phyloP scores from a whole-genome alignment of 2,888 invertebrate genomes.

The Xanthostigma xanthostigma region DNA sequence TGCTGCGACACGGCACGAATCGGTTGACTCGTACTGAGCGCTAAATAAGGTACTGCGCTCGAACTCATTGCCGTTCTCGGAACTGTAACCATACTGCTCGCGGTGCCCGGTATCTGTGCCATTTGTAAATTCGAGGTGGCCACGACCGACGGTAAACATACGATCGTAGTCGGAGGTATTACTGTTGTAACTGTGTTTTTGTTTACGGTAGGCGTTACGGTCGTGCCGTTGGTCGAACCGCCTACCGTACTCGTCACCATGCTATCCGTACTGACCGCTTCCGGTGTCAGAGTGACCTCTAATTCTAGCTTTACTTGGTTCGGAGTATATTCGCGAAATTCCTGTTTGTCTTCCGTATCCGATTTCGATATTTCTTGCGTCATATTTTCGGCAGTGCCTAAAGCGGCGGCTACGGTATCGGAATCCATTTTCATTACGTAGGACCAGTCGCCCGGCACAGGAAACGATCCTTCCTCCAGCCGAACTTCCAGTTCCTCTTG shows the following conservation, averaged over 20 bases:
- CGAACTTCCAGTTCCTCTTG: conserved; percentile 44
- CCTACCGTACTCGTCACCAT: conserved; percentile 37
- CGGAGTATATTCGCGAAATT: conserved; percentile 20
- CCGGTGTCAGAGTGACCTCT: conserved; percentile 44
- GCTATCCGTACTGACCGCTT: conserved; percentile 34
- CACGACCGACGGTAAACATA: conserved; percentile 31
- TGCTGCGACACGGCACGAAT: conserved; percentile 32
- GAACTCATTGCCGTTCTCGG: conserved; percentile 27
- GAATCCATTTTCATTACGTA: conserved; percentile 30
- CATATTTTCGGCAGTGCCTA: conserved; percentile 26
- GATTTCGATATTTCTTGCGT: conserved; percentile 6
- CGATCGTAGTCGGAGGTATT: conserved; percentile 36
- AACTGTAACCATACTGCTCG: conserved; percentile 8
- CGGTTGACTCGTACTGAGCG: conserved; percentile 34
- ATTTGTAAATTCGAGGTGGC: conserved; percentile 22
- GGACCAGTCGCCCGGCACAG: conserved; percentile 30
- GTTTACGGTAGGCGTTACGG: conserved; percentile 21
- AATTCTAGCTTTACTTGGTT: conserved; percentile 37
- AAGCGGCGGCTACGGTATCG: conserved; percentile 35
- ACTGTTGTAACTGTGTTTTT: conserved; percentile 28
- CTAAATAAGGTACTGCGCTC: conserved; percentile 32
- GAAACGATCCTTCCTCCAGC: conserved; percentile 33
- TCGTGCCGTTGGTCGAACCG: conserved; percentile 16
- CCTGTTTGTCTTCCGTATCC: conserved; percentile 13
- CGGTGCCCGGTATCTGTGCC: too few species aligned